A percentile compares a stretch with the other conserved stretches of the same genome.
Evolutionary conservation across 2,797 vertebrate genomes (phyloP).

Genomic region (Molossus alvarezi): DNA sequence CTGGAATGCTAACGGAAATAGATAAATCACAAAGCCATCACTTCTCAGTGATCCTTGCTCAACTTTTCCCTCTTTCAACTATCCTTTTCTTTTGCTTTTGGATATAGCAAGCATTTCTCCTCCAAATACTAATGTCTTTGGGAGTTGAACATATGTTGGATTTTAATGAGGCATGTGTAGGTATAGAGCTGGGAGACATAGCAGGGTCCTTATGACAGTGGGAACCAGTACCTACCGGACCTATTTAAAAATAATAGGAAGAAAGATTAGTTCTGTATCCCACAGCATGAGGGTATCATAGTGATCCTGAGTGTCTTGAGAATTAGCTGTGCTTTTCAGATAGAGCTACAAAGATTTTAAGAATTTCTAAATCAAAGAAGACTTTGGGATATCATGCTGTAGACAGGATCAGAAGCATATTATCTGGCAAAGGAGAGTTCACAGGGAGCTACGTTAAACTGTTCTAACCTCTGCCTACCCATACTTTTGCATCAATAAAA

Average conservation of each 20-base stretch:
- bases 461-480: conserved; percentile 54
- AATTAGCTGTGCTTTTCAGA: conserved; percentile 66
- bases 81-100: conserved; percentile 42
- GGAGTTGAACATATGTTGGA: conserved; percentile 31
- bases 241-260: conserved; percentile 61
- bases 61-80: conserved; percentile 29
- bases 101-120: conserved; percentile 46
- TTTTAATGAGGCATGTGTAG: conserved; percentile 48
- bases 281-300: neutral
- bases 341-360: neutral
- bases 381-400: conserved; percentile 16
- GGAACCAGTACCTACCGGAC: neutral
- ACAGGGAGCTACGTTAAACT: neutral
- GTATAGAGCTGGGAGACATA: neutral
- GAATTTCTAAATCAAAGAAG: conserved; percentile 70
- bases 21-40: neutral
- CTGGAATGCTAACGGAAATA: neutral
- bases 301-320: neutral
- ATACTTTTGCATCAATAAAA: conserved; percentile 50
- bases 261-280: conserved; percentile 6
- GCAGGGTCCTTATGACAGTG: neutral
- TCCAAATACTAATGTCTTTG: conserved; percentile 29
- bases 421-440: conserved; percentile 24
- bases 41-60: neutral
- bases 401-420: conserved; percentile 34